These are phyloP conservation scores for Sweltsa coloradensis DNA, from an alignment of 1,140 invertebrate species.

Conservation along the genomic window DNA sequence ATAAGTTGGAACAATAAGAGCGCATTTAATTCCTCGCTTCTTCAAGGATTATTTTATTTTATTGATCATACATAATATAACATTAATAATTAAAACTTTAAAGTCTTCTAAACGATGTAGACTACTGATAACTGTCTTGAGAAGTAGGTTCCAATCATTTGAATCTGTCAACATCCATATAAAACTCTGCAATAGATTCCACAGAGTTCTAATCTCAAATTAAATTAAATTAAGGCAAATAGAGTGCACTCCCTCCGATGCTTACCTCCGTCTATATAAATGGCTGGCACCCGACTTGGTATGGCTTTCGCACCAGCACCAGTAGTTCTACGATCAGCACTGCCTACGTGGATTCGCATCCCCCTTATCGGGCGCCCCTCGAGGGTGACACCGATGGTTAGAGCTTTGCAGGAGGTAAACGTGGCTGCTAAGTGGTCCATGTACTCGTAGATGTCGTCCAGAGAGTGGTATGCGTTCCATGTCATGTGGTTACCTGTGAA, in stretches of 20 bases:
- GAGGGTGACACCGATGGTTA: conserved; percentile 61
- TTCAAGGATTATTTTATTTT: too few species aligned
- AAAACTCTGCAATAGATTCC: not conserved
- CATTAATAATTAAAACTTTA: not conserved
- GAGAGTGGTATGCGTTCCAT: conserved; percentile 65
- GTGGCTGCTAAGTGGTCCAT: conserved; percentile 57
- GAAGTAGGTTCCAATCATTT: too few species aligned
- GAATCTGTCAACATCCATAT: too few species aligned
- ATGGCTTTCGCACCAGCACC: conserved; percentile 27
- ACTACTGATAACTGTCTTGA: not conserved
- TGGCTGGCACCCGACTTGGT: conserved; percentile 30
- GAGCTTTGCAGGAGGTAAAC: conserved; percentile 50
- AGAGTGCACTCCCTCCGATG: conserved; percentile 17
- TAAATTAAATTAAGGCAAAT: not conserved
- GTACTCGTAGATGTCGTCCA: conserved; percentile 58
- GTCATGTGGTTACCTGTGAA: conserved; percentile 67
- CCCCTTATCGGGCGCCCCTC: conserved; percentile 59
- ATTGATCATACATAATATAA: too few species aligned
- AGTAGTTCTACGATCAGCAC: too few species aligned
- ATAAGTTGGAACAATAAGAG: too few species aligned
- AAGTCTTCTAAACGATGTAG: not conserved
- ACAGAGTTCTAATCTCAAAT: not conserved
- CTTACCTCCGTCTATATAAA: conserved; percentile 46
- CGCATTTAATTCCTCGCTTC: too few species aligned
- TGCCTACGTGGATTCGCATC: conserved; percentile 22